These are phyloP conservation scores for Cavia aperea DNA, from an alignment of 2,113 vertebrate genomes.

Conservation along the genomic window DNA sequence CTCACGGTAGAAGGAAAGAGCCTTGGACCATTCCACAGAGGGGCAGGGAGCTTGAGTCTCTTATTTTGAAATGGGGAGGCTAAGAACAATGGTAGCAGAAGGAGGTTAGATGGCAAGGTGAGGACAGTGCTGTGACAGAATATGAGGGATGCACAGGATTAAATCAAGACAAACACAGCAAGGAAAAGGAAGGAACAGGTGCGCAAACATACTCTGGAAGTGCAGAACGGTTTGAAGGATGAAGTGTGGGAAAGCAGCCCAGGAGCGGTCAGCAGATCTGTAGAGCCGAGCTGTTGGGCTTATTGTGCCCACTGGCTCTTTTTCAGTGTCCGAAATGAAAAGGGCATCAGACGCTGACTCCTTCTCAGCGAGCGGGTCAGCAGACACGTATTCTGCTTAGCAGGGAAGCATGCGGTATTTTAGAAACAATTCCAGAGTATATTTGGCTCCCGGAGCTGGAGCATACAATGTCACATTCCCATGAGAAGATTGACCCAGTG, in stretches of 20 bases:
- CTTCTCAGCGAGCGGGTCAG: conserved; percentile 57
- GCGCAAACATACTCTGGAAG: conserved; percentile 87
- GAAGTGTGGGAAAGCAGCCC: neutral
- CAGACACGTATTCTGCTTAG: conserved; percentile 69
- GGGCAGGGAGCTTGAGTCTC: conserved; percentile 73
- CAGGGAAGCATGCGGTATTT: conserved; percentile 65
- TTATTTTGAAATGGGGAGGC: conserved; percentile 80
- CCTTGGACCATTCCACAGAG: conserved; percentile 90
- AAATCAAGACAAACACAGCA: conserved; percentile 74
- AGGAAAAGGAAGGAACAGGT: conserved; percentile 64
- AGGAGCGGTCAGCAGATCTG: neutral
- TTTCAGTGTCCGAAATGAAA: conserved; percentile 55
- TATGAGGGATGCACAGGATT: conserved; percentile 72
- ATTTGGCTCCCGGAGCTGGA: conserved; percentile 85
- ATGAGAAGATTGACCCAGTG: conserved; percentile 74
- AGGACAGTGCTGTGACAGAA: conserved; percentile 62
- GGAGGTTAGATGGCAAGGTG: conserved; percentile 72
- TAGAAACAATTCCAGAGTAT: conserved; percentile 88
- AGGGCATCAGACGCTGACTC: conserved; percentile 38
- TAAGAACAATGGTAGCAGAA: conserved; percentile 97
- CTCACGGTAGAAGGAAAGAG: conserved; percentile 82
- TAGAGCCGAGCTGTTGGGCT: neutral
- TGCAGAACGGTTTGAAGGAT: neutral
- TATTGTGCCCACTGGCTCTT: neutral
- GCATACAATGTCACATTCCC: conserved; percentile 82